These are phyloP conservation scores for Machimus atricapillus DNA, from an alignment of 2,888 invertebrate genomes.

Conservation along the genomic window DNA sequence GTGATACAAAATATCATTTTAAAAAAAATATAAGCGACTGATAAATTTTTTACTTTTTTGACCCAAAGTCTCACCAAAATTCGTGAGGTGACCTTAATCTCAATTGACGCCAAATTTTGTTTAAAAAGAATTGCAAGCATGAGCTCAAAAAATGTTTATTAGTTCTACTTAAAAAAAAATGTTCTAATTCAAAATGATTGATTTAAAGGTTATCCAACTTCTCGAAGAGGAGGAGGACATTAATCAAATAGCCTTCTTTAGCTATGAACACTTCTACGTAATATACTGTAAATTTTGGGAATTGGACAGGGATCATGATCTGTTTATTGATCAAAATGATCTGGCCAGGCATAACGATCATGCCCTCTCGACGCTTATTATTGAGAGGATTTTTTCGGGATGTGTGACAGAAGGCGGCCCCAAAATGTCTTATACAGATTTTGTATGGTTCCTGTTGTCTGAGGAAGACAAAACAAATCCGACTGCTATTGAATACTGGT, in stretches of 20 bases:
- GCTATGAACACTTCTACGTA: slow-evolving; percentile 99
- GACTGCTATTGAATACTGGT: slow-evolving; percentile 95
- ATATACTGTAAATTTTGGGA: slow-evolving; percentile 99
- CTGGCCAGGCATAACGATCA: slow-evolving; percentile 95
- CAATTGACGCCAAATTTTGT: too few species aligned
- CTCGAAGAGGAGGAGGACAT: slow-evolving; percentile 97
- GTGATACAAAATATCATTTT: too few species aligned
- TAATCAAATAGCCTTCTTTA: slow-evolving; percentile 90
- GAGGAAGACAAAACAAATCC: slow-evolving; percentile 99
- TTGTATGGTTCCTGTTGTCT: slow-evolving; percentile 98
- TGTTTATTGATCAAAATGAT: slow-evolving; percentile 93
- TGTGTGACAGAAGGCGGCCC: slow-evolving; percentile 89
- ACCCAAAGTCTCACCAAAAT: too few species aligned
- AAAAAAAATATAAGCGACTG: too few species aligned
- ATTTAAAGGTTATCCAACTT: slow-evolving; percentile 70
- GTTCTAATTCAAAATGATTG: not conserved
- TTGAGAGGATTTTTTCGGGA: slow-evolving; percentile 96
- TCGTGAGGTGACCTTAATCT: too few species aligned
- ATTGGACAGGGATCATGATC: slow-evolving; percentile 96
- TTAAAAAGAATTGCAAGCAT: slow-evolving; percentile 64
- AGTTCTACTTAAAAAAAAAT: not conserved
- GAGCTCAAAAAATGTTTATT: not conserved
- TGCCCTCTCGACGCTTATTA: slow-evolving; percentile 94
- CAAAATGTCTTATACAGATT: slow-evolving; percentile 97
- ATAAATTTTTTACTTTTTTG: too few species aligned